Percentiles rank a stretch among this genome's conserved stretches.
These are phyloP conservation scores for Microtus montanus DNA, from an alignment of 2,113 vertebrate genomes.

Conservation along the genomic window DNA sequence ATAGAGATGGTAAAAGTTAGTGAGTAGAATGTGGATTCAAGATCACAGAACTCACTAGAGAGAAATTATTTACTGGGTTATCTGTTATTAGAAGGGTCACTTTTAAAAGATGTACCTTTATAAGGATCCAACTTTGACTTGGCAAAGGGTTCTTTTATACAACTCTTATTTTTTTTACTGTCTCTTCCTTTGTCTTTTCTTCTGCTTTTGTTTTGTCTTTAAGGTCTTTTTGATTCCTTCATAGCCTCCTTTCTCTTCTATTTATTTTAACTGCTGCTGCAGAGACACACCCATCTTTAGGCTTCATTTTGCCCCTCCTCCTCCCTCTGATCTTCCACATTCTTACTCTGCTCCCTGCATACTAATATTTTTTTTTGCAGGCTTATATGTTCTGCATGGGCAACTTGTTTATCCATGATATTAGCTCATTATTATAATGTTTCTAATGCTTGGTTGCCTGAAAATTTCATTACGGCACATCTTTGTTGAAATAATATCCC, in stretches of 20 bases:
- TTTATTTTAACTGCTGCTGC: neutral
- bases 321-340: neutral
- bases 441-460: conserved; percentile 5
- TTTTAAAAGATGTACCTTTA: neutral
- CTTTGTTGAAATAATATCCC: conserved; percentile 52
- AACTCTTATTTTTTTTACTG: neutral
- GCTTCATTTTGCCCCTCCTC: neutral
- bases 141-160: neutral
- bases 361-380: neutral
- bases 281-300: rapidly evolving
- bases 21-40: neutral
- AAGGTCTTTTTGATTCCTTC: neutral
- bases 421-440: conserved; percentile 33
- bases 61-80: neutral
- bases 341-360: neutral
- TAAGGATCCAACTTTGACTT: neutral
- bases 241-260: neutral
- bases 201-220: neutral
- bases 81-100: neutral
- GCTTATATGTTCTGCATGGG: neutral
- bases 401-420: neutral
- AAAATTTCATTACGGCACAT: conserved; percentile 55
- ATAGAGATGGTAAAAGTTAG: neutral
- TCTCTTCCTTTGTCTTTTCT: neutral
- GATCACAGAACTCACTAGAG: neutral